phyloP scores from a whole-genome alignment of 1,140 invertebrate species.

The Panulirus ornatus region DNA sequence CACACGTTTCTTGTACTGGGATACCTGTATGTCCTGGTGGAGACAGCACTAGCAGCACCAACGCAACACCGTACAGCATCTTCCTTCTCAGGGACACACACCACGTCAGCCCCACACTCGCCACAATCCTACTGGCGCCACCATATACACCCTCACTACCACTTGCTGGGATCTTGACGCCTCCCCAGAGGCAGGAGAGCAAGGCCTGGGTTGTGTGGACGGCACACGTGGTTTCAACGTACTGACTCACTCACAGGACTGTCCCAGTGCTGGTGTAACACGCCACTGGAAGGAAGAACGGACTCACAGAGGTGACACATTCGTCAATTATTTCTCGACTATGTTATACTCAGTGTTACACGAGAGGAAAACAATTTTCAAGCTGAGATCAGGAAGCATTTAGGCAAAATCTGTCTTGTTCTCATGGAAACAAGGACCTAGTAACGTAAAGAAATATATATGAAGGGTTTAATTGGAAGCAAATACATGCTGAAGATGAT shows the following conservation, averaged over 20 bases:
- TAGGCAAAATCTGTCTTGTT: too few species aligned
- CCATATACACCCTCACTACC: constrained; percentile 1
- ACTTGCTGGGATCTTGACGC: not conserved
- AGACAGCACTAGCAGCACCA: not conserved
- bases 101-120: not conserved
- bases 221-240: too few species aligned
- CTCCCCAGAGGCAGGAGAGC: too few species aligned
- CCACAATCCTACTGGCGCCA: not conserved
- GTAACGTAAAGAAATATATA: not conserved
- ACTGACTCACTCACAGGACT: too few species aligned
- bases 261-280: too few species aligned
- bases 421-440: not conserved
- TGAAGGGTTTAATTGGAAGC: not conserved
- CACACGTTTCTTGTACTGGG: too few species aligned
- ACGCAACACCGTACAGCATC: not conserved
- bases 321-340: not conserved
- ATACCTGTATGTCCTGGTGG: not conserved
- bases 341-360: too few species aligned
- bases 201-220: too few species aligned
- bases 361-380: too few species aligned
- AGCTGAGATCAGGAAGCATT: too few species aligned
- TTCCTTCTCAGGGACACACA: not conserved
- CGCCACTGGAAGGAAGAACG: too few species aligned
- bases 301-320: not conserved
- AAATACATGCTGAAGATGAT: not conserved